phyloP scores from a whole-genome alignment of 1,140 invertebrate species.

The Drosophila fuyamai region DNA sequence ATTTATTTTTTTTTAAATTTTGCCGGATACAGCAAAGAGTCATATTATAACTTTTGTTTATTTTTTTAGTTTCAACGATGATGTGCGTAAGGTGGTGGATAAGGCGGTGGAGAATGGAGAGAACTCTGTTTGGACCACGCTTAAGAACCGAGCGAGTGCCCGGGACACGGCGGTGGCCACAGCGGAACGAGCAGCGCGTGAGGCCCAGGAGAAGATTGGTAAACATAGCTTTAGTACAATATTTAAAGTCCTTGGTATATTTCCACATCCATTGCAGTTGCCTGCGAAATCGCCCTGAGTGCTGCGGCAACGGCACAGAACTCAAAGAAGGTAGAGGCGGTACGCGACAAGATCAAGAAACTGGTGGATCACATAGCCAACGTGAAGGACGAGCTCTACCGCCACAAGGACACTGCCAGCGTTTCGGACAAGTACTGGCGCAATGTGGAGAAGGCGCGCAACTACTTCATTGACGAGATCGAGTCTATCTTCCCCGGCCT shows the following conservation, averaged over 20 bases:
- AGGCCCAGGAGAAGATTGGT: slow-evolving; percentile 81
- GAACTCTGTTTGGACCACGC: slow-evolving; percentile 86
- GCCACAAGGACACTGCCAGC: slow-evolving; percentile 86
- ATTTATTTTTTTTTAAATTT: too few relatives aligned
- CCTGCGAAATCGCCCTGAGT: slow-evolving; percentile 85
- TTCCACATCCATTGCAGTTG: slow-evolving; percentile 27
- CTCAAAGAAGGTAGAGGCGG: slow-evolving; percentile 83
- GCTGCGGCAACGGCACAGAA: slow-evolving; percentile 85
- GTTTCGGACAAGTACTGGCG: slow-evolving; percentile 90
- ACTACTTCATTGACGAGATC: slow-evolving; percentile 90
- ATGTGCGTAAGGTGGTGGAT: slow-evolving; percentile 87
- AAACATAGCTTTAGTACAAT: neutral
- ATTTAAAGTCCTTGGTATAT: neutral
- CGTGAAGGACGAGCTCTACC: slow-evolving; percentile 87
- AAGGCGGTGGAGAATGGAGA: slow-evolving; percentile 86
- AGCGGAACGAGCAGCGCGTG: slow-evolving; percentile 85
- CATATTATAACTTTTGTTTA: neutral
- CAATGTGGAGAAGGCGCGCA: slow-evolving; percentile 88
- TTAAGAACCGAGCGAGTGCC: slow-evolving; percentile 87
- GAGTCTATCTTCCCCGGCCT: slow-evolving; percentile 90
- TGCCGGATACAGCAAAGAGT: too few relatives aligned
- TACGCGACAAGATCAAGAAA: slow-evolving; percentile 87
- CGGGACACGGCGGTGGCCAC: slow-evolving; percentile 85
- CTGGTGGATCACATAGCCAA: slow-evolving; percentile 87
- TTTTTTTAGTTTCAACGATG: slow-evolving; percentile 86